These are phyloP conservation scores for Philhelius pedissequus DNA, from an alignment of 2,888 invertebrate genomes.

Conservation along the genomic window DNA sequence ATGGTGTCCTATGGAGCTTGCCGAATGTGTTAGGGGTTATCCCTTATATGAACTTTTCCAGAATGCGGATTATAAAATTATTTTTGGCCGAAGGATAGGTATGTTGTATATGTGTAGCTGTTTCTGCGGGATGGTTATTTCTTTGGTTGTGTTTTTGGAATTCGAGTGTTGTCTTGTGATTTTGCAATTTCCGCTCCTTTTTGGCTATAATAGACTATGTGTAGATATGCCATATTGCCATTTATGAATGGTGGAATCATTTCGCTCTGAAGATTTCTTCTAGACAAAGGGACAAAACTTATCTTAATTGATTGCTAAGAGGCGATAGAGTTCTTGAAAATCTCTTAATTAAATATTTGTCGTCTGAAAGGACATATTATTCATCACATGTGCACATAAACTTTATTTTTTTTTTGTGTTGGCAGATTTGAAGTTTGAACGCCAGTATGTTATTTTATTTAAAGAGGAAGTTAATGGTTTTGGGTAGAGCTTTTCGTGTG, in stretches of 20 bases:
- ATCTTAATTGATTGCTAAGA: slow-evolving; percentile 34
- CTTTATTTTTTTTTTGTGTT: neutral
- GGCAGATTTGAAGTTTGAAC: slow-evolving; percentile 19
- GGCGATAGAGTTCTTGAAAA: slow-evolving; percentile 35
- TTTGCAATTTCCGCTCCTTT: slow-evolving; percentile 60
- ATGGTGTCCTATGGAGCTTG: slow-evolving; percentile 70
- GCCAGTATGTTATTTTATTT: neutral
- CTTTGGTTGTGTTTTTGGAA: slow-evolving; percentile 1
- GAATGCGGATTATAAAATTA: slow-evolving; percentile 61
- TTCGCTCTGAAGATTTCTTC: slow-evolving; percentile 11
- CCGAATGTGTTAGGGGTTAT: slow-evolving; percentile 50
- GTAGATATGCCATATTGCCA: too few species aligned
- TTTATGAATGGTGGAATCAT: neutral
- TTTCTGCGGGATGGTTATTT: slow-evolving; percentile 21
- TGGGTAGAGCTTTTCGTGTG: neutral
- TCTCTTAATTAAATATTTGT: slow-evolving; percentile 60
- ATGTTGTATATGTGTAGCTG: too few species aligned
- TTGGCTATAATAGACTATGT: neutral
- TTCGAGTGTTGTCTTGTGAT: slow-evolving; percentile 35
- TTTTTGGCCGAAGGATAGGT: slow-evolving; percentile 41
- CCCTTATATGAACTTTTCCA: slow-evolving; percentile 42
- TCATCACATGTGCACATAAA: neutral
- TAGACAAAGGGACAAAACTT: slow-evolving; percentile 43
- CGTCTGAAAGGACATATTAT: slow-evolving; percentile 40
- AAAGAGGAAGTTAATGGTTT: neutral